These are phyloP conservation scores for Teinopalpus imperialis DNA, from an alignment of 2,888 invertebrate genomes.

Conservation along the genomic window DNA sequence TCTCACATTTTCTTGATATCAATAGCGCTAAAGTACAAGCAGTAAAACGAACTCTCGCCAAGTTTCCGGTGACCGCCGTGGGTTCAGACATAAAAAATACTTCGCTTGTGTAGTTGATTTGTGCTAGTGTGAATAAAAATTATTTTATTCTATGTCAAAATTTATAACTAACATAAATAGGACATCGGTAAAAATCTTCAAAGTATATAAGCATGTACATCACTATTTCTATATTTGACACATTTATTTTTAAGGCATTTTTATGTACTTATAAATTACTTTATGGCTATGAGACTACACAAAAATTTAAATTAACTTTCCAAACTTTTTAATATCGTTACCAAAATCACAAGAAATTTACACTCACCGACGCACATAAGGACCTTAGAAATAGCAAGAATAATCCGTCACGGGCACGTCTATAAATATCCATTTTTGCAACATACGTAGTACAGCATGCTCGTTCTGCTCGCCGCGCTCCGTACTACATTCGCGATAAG, in stretches of 20 bases:
- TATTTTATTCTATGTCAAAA: no score
- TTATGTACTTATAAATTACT: slow-evolving; percentile 15
- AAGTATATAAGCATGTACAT: slow-evolving; percentile 33
- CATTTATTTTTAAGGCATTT: slow-evolving; percentile 30
- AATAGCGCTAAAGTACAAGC: slow-evolving; percentile 66
- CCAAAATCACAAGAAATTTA: slow-evolving; percentile 26
- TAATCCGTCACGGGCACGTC: slow-evolving; percentile 67
- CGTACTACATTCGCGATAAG: slow-evolving; percentile 77
- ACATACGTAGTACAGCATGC: slow-evolving; percentile 61
- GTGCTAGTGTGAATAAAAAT: no score
- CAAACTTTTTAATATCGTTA: slow-evolving; percentile 1
- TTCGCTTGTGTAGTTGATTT: no score
- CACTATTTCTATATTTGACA: slow-evolving; percentile 52
- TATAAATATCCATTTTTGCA: slow-evolving; percentile 75
- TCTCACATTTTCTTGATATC: slow-evolving; percentile 79
- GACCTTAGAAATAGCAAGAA: slow-evolving; percentile 65
- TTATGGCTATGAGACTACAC: slow-evolving; percentile 18
- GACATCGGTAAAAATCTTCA: slow-evolving; percentile 11
- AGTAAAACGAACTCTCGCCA: slow-evolving; percentile 63
- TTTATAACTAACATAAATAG: slow-evolving; percentile 27
- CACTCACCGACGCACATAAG: slow-evolving; percentile 47
- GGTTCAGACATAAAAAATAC: slow-evolving; percentile 47
- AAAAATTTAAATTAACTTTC: not conserved
- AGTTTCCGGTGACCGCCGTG: slow-evolving; percentile 56
- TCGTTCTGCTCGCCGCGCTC: slow-evolving; percentile 58